phyloP scores from a whole-genome alignment of 2,888 invertebrate species.

The Drosophila rellima region DNA sequence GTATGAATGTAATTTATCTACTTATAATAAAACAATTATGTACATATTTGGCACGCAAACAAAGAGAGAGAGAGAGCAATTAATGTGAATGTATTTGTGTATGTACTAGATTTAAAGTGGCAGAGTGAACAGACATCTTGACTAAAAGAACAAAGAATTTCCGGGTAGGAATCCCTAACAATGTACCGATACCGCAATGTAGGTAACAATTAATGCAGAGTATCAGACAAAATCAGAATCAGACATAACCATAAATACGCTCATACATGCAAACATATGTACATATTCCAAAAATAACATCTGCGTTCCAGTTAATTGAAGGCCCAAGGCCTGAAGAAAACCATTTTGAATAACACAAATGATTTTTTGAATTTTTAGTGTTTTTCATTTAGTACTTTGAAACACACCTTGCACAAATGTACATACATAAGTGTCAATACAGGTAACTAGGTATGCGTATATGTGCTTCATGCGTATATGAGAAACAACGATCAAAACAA shows the following conservation, averaged over 20 bases:
- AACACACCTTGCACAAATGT: conserved; percentile 26
- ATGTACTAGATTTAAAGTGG: neutral
- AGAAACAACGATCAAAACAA: conserved; percentile 75
- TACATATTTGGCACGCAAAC: neutral
- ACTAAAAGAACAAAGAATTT: conserved; percentile 12
- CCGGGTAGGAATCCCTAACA: conserved; percentile 4
- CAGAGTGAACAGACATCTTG: conserved; percentile 4
- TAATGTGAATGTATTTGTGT: neutral
- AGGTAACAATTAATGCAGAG: neutral
- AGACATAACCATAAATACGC: conserved; percentile 1
- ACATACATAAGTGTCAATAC: conserved; percentile 8
- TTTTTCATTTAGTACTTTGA: conserved; percentile 12
- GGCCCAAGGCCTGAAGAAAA: neutral
- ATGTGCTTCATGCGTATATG: conserved; percentile 24
- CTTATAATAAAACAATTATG: neutral
- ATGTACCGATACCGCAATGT: neutral
- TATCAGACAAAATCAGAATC: neutral
- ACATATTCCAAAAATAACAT: conserved; percentile 16
- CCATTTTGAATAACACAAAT: conserved; percentile 15
- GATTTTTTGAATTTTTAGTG: conserved; percentile 8
- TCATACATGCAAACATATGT: too few relatives aligned
- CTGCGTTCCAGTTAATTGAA: conserved; percentile 3
- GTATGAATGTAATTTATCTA: neutral
- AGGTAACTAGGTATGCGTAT: conserved; percentile 6
- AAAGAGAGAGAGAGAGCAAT: neutral